Percentiles rank a stretch among this genome's conserved stretches.
Evolutionary conservation across 2,888 invertebrate species (phyloP).

Genomic region (Entomobrya proxima): DNA sequence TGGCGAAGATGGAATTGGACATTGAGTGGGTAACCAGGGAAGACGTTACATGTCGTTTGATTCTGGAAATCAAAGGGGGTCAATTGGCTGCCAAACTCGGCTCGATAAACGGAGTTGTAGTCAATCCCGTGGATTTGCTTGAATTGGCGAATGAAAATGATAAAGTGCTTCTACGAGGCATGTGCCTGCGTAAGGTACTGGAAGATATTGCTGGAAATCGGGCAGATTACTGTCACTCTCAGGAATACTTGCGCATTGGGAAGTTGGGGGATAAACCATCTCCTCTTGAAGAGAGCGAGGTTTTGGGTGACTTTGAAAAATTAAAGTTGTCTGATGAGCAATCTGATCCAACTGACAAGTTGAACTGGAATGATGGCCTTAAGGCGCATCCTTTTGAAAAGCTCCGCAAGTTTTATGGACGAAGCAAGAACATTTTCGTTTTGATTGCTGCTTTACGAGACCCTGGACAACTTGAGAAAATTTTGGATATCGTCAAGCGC

Average conservation of each 20-base stretch:
- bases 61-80: background rate
- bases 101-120: background rate
- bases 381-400: background rate
- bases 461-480: too few relatives aligned
- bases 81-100: background rate
- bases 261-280: background rate
- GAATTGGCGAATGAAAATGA: background rate
- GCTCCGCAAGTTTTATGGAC: background rate
- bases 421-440: conserved; percentile 12
- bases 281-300: background rate
- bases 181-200: background rate
- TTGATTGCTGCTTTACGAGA: background rate
- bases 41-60: too few relatives aligned
- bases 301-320: conserved; percentile 15
- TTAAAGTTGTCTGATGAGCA: background rate
- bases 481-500: background rate
- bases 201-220: too few relatives aligned
- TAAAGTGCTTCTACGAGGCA: background rate
- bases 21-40: background rate
- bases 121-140: background rate
- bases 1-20: background rate
- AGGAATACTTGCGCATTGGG: background rate
- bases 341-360: background rate
- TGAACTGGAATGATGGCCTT: background rate
- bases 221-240: too few relatives aligned